phyloP scores from a whole-genome alignment of 2,113 vertebrate species.

The Colinus virginianus region DNA sequence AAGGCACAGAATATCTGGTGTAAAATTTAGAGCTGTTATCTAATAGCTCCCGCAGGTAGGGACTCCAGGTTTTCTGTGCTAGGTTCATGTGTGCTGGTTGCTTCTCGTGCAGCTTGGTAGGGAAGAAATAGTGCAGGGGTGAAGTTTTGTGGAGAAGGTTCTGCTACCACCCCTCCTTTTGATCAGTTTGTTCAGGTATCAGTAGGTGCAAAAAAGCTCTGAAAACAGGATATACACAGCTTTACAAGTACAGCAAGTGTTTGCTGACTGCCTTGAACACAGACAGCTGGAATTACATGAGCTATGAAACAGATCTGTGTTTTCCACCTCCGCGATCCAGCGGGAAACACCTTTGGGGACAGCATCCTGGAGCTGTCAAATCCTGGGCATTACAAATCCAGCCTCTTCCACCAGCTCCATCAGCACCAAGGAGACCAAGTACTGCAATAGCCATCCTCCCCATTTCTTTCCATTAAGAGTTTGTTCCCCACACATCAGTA shows the following conservation, averaged over 20 bases:
- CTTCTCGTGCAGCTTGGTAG: background rate
- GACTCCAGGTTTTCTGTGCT: background rate
- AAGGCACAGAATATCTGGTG: slow-evolving; percentile 9
- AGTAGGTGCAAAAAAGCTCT: background rate
- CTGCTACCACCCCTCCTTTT: background rate
- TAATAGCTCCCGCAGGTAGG: background rate
- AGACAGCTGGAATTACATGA: background rate
- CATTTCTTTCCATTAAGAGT: background rate
- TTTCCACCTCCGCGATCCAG: rapidly evolving
- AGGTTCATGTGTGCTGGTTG: background rate
- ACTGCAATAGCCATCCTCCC: background rate
- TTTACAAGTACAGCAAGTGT: background rate
- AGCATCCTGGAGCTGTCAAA: background rate
- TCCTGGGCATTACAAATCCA: background rate
- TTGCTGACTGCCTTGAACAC: background rate
- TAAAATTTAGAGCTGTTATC: slow-evolving; percentile 22
- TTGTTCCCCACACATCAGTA: background rate
- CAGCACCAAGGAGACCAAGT: background rate
- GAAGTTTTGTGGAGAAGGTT: background rate
- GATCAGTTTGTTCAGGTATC: background rate
- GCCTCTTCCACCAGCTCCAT: background rate
- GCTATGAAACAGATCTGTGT: background rate
- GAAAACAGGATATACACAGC: background rate
- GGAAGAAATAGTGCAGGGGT: background rate
- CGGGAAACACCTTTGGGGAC: rapidly evolving